These are phyloP conservation scores for Proisotoma minuta DNA, from an alignment of 2,888 invertebrate genomes.

Conservation along the genomic window DNA sequence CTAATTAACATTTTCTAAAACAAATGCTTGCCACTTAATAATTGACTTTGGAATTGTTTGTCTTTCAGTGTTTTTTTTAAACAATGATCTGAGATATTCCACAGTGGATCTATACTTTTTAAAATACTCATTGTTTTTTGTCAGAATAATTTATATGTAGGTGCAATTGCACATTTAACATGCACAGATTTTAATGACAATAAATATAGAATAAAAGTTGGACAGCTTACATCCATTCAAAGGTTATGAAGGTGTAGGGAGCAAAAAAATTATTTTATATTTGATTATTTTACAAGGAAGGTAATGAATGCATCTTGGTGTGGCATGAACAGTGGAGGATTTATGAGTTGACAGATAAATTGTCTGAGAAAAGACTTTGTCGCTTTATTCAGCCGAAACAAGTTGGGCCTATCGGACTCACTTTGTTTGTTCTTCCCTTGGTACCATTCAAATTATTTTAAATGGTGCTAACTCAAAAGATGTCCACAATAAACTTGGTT, in stretches of 20 bases:
- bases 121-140: too few relatives aligned
- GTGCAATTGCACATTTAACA: too few relatives aligned
- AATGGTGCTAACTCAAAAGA: too few relatives aligned
- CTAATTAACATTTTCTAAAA: not conserved
- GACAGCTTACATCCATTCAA: not conserved
- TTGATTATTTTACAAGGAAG: not conserved
- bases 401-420: conserved; percentile 1
- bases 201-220: not conserved
- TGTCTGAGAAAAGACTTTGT: conserved; percentile 13
- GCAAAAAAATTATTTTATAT: not conserved
- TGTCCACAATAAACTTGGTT: too few relatives aligned
- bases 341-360: conserved; percentile 19
- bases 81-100: too few relatives aligned
- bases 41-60: not conserved
- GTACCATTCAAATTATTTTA: not conserved
- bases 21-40: not conserved
- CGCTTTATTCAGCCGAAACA: not conserved
- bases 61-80: too few relatives aligned
- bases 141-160: too few relatives aligned
- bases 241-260: not conserved
- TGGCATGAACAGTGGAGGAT: conserved; percentile 7
- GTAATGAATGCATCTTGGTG: conserved; percentile 11
- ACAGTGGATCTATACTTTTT: too few relatives aligned
- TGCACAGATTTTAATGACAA: not conserved
- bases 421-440: not conserved